Conservation (phyloP, 1,140 invertebrate species). For the Drosophila elegans region DNA sequence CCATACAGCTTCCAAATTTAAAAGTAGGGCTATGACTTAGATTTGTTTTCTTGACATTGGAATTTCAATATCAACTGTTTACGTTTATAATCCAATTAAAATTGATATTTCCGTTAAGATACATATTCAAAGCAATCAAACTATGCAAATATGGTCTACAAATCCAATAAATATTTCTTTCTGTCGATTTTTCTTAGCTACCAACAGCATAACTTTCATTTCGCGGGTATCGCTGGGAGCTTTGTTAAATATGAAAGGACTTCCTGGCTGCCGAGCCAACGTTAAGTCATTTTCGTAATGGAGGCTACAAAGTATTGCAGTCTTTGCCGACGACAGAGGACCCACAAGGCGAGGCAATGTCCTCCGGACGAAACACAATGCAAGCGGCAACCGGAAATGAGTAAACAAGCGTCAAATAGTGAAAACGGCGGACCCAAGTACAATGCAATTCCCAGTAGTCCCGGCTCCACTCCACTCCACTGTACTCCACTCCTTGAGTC, state of each 20-base stretch:
- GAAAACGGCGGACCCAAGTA: constrained; percentile 64
- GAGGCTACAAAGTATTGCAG: constrained; percentile 40
- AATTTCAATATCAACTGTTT: no score
- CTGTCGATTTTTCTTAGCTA: background rate
- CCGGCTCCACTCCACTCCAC: background rate
- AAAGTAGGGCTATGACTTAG: no score
- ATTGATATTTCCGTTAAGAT: no score
- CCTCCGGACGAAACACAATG: constrained; percentile 49
- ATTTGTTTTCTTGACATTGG: no score
- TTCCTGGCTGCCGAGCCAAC: constrained; percentile 15
- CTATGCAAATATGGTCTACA: no score
- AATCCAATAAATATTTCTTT: no score
- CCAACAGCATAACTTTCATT: background rate
- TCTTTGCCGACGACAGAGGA: constrained; percentile 9
- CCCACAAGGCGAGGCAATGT: constrained; percentile 37
- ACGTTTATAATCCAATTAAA: no score
- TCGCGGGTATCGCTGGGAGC: background rate
- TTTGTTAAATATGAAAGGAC: constrained; percentile 29
- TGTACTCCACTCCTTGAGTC: constrained; percentile 8
- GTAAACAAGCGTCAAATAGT: constrained; percentile 84
- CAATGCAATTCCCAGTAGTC: constrained; percentile 42
- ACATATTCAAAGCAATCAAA: no score
- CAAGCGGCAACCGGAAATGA: constrained; percentile 75
- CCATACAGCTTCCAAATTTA: no score
- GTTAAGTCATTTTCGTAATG: constrained; percentile 43